These are phyloP conservation scores for Leptonema lineaticorne DNA, from an alignment of 1,140 invertebrate species.

Conservation along the genomic window DNA sequence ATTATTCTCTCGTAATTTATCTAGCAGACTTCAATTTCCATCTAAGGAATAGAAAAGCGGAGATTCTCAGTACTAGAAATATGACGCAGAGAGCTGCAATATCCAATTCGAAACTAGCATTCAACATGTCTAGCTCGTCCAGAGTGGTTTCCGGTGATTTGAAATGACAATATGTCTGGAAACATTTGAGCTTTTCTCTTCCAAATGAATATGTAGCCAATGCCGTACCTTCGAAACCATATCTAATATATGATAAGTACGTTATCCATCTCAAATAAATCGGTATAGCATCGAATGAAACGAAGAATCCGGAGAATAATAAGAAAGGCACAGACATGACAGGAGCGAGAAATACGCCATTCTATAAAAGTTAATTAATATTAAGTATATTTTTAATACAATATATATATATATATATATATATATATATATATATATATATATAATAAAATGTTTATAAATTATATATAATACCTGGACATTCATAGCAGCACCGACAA, in stretches of 20 bases:
- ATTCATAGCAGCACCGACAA: constrained; percentile 93
- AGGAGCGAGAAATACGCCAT: constrained; percentile 94
- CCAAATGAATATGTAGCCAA: constrained; percentile 91
- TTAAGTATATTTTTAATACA: constrained; percentile 13
- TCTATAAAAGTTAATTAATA: constrained; percentile 57
- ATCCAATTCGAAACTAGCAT: constrained; percentile 75
- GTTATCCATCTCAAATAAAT: constrained; percentile 94
- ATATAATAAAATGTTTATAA: background rate
- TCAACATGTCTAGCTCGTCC: constrained; percentile 83
- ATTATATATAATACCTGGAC: constrained; percentile 62
- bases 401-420: background rate
- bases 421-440: background rate
- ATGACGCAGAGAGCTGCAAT: constrained; percentile 83
- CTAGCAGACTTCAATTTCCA: constrained; percentile 80
- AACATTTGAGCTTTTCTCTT: constrained; percentile 77
- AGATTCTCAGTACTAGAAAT: constrained; percentile 82
- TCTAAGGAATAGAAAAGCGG: constrained; percentile 88
- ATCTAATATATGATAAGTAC: constrained; percentile 92
- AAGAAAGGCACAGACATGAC: constrained; percentile 94
- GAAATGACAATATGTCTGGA: constrained; percentile 84
- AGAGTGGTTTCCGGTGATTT: constrained; percentile 85
- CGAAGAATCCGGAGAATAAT: constrained; percentile 95
- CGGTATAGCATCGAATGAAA: constrained; percentile 95
- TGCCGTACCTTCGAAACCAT: constrained; percentile 92
- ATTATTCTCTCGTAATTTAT: no score